Percentiles rank a stretch among this genome's conserved stretches.
phyloP scores from a whole-genome alignment of 2,888 invertebrate species.

The Synanthedon tipuliformis region DNA sequence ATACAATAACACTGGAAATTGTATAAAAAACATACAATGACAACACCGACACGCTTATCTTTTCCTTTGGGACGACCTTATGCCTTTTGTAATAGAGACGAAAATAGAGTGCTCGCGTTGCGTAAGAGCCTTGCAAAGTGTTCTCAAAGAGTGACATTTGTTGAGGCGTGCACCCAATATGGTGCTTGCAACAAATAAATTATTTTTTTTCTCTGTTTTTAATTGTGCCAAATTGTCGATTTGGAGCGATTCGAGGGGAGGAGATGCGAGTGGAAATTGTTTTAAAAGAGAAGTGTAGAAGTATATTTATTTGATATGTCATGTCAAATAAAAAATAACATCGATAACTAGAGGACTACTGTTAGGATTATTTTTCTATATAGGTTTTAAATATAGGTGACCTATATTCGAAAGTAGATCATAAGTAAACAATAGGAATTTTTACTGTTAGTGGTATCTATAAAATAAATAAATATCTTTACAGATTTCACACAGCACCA shows the following conservation, averaged over 20 bases:
- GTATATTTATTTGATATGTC: neutral
- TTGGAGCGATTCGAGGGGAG: constrained; percentile 5
- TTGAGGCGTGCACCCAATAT: constrained; percentile 64
- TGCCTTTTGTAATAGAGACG: constrained; percentile 7
- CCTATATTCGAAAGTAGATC: no score
- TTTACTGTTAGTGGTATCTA: no score
- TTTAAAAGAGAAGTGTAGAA: constrained; percentile 19
- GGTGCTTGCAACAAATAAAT: constrained; percentile 44
- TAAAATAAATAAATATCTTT: no score
- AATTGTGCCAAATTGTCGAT: constrained; percentile 47
- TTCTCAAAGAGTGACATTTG: constrained; percentile 51
- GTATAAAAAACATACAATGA: constrained; percentile 51
- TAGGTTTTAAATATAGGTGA: no score
- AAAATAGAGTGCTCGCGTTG: constrained; percentile 8
- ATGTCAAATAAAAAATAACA: neutral
- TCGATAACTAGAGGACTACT: no score
- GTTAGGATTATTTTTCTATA: no score
- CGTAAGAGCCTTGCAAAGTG: constrained; percentile 10
- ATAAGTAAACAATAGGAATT: no score
- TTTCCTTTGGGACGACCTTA: constrained; percentile 9
- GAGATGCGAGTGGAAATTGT: constrained; percentile 25
- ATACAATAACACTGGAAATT: constrained; percentile 60
- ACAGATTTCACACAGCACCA: no score
- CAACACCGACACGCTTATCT: constrained; percentile 15
- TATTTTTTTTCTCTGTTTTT: constrained; percentile 58